A percentile compares a stretch with the other conserved stretches of the same genome.
Conservation (phyloP, 1,140 invertebrate genomes). For the Nixonia krombeini region DNA sequence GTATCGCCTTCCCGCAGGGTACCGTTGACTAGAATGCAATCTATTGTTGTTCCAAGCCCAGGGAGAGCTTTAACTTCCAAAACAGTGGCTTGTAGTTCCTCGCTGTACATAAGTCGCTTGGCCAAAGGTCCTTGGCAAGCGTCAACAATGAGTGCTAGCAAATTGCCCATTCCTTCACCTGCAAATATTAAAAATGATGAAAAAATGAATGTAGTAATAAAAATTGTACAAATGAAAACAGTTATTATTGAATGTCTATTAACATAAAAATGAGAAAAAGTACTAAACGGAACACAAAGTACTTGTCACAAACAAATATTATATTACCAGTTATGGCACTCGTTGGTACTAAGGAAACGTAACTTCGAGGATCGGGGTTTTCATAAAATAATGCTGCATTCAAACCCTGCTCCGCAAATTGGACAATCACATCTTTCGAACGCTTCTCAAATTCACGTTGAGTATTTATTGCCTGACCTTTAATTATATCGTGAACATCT, state of each 20-base stretch:
- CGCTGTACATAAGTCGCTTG: slow-evolving; percentile 91
- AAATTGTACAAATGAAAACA: background rate
- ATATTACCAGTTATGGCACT: slow-evolving; percentile 89
- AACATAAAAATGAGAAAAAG: background rate
- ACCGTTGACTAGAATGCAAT: slow-evolving; percentile 98
- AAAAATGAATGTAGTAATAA: too few relatives aligned
- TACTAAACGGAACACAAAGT: too few relatives aligned
- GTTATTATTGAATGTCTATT: background rate
- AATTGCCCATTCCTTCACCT: slow-evolving; percentile 98
- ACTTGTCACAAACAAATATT: too few relatives aligned
- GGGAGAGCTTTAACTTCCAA: slow-evolving; percentile 98
- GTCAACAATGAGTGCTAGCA: slow-evolving; percentile 93
- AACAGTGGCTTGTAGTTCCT: slow-evolving; percentile 97
- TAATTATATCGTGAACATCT: slow-evolving; percentile 93
- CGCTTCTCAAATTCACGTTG: slow-evolving; percentile 95
- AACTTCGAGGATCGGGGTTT: slow-evolving; percentile 93
- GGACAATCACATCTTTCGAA: slow-evolving; percentile 88
- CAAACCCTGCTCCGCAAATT: slow-evolving; percentile 96
- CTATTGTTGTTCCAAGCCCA: slow-evolving; percentile 98
- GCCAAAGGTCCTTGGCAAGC: slow-evolving; percentile 92
- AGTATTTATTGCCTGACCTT: slow-evolving; percentile 90
- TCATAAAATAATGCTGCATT: slow-evolving; percentile 97
- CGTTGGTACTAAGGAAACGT: slow-evolving; percentile 97
- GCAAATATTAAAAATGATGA: slow-evolving; percentile 2
- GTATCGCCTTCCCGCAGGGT: slow-evolving; percentile 93